Evolutionary conservation across 2,797 vertebrate species (phyloP).

Genomic region (Mionectes olivaceus): DNA sequence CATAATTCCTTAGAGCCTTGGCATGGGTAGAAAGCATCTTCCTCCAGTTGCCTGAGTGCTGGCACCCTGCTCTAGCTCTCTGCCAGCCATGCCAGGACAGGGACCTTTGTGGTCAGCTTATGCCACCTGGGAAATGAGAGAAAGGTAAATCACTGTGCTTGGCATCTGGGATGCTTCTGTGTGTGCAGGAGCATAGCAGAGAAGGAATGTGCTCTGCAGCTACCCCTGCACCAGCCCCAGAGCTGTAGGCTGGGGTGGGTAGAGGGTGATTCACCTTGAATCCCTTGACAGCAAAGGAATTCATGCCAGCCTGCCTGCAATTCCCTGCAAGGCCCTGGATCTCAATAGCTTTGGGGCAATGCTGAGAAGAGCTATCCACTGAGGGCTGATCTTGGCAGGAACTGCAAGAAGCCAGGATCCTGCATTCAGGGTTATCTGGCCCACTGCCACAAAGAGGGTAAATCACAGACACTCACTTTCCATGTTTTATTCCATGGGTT

Average conservation of each 20-base stretch:
- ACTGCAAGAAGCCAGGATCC: not conserved
- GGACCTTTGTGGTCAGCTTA: not conserved
- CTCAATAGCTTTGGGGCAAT: not conserved
- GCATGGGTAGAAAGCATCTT: not conserved
- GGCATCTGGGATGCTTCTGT: not conserved
- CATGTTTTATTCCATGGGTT: not conserved
- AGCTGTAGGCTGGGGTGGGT: not conserved
- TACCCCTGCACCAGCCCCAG: not conserved
- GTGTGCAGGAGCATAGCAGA: not conserved
- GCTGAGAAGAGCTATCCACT: accelerated
- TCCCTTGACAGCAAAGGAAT: not conserved
- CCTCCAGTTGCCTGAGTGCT: not conserved
- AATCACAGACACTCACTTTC: not conserved
- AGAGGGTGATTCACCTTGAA: not conserved
- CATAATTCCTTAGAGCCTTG: not conserved
- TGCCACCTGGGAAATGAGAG: not conserved
- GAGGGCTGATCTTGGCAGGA: not conserved
- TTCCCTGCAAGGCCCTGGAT: not conserved
- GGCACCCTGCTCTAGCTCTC: not conserved
- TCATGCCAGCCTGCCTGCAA: not conserved
- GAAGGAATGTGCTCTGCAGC: not conserved
- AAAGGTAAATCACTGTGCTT: not conserved
- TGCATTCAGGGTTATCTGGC: accelerated
- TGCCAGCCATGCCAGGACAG: not conserved
- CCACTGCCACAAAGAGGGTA: not conserved